Conservation (phyloP, 1,140 invertebrate species). For the Olivierus martensii region DNA sequence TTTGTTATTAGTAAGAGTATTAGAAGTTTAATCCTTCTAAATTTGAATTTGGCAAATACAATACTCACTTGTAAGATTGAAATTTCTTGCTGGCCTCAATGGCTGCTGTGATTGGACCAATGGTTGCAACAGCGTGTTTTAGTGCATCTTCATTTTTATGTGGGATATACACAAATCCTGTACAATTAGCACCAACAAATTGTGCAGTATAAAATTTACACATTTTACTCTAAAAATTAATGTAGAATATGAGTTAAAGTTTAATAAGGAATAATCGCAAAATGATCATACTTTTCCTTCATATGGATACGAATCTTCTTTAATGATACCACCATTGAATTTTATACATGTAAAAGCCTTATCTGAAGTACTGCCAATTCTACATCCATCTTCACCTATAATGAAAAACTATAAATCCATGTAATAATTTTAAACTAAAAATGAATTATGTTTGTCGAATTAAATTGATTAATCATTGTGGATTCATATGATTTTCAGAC, state of each 20-base stretch:
- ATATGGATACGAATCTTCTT: constrained; percentile 33
- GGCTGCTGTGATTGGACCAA: constrained; percentile 32
- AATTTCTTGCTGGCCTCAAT: constrained; percentile 27
- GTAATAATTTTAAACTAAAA: too few relatives aligned
- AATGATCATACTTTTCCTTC: constrained; percentile 22
- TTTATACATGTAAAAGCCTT: constrained; percentile 25
- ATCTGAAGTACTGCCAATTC: constrained; percentile 32
- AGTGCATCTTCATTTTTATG: constrained; percentile 28
- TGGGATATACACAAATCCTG: constrained; percentile 34
- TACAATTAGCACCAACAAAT: constrained; percentile 32
- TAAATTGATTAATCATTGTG: too few relatives aligned
- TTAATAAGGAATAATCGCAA: too few relatives aligned
- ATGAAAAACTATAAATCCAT: too few relatives aligned
- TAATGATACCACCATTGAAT: constrained; percentile 36
- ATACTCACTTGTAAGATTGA: too few relatives aligned
- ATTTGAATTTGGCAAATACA: too few relatives aligned
- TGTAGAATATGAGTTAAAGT: too few relatives aligned
- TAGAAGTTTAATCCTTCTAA: too few relatives aligned
- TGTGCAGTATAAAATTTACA: constrained; percentile 5
- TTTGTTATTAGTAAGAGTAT: too few relatives aligned
- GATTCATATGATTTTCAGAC: too few relatives aligned
- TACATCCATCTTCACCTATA: constrained; percentile 50
- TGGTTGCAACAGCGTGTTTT: constrained; percentile 26
- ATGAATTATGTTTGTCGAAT: too few relatives aligned
- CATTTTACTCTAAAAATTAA: constrained; percentile 21